Percentiles rank a stretch among this genome's conserved stretches.
Evolutionary conservation across 2,888 invertebrate genomes (phyloP).

Genomic region (Phyllotreta cruciferae): DNA sequence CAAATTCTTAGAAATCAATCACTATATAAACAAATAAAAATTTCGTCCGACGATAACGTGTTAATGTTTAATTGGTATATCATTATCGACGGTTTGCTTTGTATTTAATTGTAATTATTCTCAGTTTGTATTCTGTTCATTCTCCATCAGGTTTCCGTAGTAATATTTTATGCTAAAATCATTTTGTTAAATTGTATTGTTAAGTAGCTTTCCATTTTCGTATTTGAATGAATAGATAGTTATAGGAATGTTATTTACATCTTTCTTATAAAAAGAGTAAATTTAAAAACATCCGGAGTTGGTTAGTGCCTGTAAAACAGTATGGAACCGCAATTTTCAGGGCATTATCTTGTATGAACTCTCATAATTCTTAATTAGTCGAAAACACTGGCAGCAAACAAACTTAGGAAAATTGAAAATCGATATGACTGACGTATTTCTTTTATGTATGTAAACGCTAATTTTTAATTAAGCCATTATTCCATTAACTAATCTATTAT

Average conservation of each 20-base stretch:
- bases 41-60: too few relatives aligned
- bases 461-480: constrained; percentile 6
- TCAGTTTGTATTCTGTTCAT: constrained; percentile 20
- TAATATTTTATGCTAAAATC: constrained; percentile 26
- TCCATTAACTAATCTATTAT: constrained; percentile 1
- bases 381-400: constrained; percentile 16
- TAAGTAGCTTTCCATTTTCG: constrained; percentile 16
- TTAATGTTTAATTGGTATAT: too few relatives aligned
- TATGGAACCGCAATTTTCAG: constrained; percentile 8
- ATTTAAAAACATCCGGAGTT: neutral
- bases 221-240: neutral
- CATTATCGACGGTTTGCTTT: too few relatives aligned
- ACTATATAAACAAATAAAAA: too few relatives aligned
- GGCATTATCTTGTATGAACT: constrained; percentile 1
- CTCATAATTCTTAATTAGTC: constrained; percentile 18
- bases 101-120: constrained; percentile 6
- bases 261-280: too few relatives aligned
- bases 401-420: constrained; percentile 22
- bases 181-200: constrained; percentile 23
- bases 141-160: constrained; percentile 11
- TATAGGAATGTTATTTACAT: too few relatives aligned
- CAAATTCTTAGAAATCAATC: too few relatives aligned
- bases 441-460: neutral
- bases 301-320: neutral
- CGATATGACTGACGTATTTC: constrained; percentile 19